Evolutionary conservation across 2,797 vertebrate genomes (phyloP).

Genomic region (Eulemur coronatus): DNA sequence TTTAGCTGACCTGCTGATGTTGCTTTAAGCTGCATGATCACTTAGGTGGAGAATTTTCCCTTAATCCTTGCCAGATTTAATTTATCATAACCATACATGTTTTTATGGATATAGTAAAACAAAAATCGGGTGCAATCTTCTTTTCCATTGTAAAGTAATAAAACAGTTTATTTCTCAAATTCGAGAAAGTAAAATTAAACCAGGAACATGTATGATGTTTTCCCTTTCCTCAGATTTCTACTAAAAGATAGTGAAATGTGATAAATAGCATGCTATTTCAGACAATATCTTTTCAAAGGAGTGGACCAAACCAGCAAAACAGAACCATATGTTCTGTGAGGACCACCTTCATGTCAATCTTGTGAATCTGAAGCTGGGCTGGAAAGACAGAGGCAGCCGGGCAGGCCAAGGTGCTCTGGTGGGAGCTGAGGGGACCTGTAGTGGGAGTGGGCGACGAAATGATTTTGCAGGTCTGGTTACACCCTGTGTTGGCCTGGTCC

Average conservation of each 20-base stretch:
- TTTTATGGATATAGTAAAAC: not conserved
- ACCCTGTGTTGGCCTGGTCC: not conserved
- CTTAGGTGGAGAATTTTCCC: conserved; percentile 27
- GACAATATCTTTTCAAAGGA: conserved; percentile 3
- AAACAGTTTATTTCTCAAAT: conserved; percentile 50
- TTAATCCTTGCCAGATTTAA: conserved; percentile 57
- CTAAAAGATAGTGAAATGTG: not conserved
- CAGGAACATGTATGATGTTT: not conserved
- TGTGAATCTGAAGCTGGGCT: not conserved
- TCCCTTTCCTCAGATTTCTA: not conserved
- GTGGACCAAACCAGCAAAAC: not conserved
- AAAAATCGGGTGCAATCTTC: conserved; percentile 17
- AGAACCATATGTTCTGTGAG: not conserved
- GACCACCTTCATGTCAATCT: not conserved
- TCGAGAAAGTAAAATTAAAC: conserved; percentile 32
- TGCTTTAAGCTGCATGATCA: not conserved
- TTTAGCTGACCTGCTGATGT: not conserved
- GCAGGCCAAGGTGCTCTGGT: not conserved
- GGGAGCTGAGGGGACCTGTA: fast-evolving
- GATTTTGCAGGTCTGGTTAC: not conserved
- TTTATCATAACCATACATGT: not conserved
- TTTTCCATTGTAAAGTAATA: conserved; percentile 23
- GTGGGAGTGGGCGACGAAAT: not conserved
- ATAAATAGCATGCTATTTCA: not conserved
- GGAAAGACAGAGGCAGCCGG: not conserved